phyloP scores from a whole-genome alignment of 2,888 invertebrate species.

The Tenthredo amoena region DNA sequence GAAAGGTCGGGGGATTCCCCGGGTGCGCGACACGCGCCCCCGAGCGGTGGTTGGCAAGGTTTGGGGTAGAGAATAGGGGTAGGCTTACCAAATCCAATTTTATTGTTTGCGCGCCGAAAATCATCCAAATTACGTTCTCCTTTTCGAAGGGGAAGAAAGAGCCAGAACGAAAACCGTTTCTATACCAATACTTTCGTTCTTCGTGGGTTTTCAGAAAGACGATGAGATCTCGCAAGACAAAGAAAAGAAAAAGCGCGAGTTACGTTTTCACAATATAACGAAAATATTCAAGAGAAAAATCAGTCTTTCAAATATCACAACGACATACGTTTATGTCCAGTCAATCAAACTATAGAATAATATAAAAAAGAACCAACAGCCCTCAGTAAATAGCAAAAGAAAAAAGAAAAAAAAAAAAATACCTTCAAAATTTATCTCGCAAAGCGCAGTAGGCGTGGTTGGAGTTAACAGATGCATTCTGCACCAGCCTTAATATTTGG shows the following conservation, averaged over 20 bases:
- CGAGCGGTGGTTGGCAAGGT: conserved; percentile 54
- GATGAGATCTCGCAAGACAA: background rate
- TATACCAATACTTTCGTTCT: background rate
- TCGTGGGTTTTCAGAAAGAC: background rate
- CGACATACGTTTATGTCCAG: background rate
- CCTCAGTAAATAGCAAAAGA: background rate
- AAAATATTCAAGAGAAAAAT: background rate
- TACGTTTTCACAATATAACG: background rate
- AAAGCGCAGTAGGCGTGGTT: conserved; percentile 35
- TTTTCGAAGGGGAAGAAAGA: conserved; percentile 42
- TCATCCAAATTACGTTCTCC: conserved; percentile 53
- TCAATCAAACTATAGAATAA: background rate
- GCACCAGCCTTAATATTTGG: conserved; percentile 31
- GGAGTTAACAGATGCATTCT: conserved; percentile 34
- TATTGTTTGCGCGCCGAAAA: conserved; percentile 60
- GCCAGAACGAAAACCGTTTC: background rate
- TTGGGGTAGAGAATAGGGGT: conserved; percentile 52
- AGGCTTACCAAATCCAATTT: conserved; percentile 71
- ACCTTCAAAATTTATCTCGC: conserved; percentile 10
- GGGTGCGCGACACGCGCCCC: conserved; percentile 63
- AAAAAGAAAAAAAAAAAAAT: background rate
- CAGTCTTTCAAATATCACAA: background rate
- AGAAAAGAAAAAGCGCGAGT: background rate
- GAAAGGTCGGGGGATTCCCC: conserved; percentile 3
- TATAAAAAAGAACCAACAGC: background rate